Base-by-base conservation (phyloP, 1,140 invertebrate genomes). In the Drosophila sproati region DNA sequence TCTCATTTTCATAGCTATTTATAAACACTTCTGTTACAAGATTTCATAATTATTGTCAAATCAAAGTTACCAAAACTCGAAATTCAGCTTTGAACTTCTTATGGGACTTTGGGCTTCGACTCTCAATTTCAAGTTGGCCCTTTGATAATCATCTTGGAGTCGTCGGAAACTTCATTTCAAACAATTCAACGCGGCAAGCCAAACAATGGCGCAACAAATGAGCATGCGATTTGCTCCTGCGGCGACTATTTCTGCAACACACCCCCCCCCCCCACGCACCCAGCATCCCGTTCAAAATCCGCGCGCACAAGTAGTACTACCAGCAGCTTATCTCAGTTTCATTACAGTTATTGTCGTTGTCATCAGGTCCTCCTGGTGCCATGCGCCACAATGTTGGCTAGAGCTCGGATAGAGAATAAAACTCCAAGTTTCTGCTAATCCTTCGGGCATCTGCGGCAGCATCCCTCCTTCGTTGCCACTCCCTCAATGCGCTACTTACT, bases 261-360 rank as follows among this genome's bases (percentile, higher is more conserved):
- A 20, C 0, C 12, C 4, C 7, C 2, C 29, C 6, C 10, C 34
- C 43, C 29, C 35, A 8, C 20, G 20, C 20, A 1, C 20, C 20
- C 20, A 20, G 1, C 20, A 20, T 20, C 20, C 43, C n/a, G 4
- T 5, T 47, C 28, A 2, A 28, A 3, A 47, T 37, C 10, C 12
- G n/a, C 7, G 12, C 45, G 5, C 55, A 29, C 35, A 8, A 59
- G 63, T 48, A 54, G 50, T 48, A 41, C 34, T 37, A 61, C 41
- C 12, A 54, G 48, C 77, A 74, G 81, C 81, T 85, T 85, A 86
- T 85, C 81, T 80, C 66, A 77, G 81, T 85, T 85, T 85, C 82
- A 85, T 85, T 85, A 85, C 82, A 80, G 74, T 85, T 85, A 85
- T 85, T 80, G 81, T 85, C 81, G 81, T 85, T 85, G 81, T 85